Evolutionary conservation across 1,140 invertebrate genomes (phyloP).

Genomic region (Aphaenogaster ashmeadi): DNA sequence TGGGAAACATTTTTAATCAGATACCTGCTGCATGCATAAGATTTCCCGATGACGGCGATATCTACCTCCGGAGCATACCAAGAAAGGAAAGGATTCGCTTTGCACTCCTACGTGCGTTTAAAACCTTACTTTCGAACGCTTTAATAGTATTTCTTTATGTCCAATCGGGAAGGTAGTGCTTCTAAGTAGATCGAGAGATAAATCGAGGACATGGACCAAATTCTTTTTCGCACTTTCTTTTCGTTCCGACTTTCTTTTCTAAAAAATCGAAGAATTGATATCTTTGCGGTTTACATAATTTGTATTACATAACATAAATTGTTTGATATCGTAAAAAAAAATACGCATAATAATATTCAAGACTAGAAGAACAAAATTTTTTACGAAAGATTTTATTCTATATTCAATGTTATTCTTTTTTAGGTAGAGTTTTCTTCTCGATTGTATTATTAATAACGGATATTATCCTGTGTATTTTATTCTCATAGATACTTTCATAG

Average conservation of each 20-base stretch:
- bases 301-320: not conserved
- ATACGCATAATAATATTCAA: not conserved
- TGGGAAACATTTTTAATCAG: constrained; percentile 43
- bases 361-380: not conserved
- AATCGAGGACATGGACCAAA: not conserved
- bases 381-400: not conserved
- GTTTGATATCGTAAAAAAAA: not conserved
- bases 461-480: not conserved
- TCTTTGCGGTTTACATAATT: not conserved
- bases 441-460: not conserved
- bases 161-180: not conserved
- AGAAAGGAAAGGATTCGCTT: constrained; percentile 38
- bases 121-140: not conserved
- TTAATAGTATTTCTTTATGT: constrained; percentile 11
- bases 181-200: constrained; percentile 15
- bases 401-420: constrained; percentile 6
- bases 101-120: constrained; percentile 21
- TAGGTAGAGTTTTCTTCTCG: not conserved
- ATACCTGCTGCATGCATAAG: constrained; percentile 58
- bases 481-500: not conserved
- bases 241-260: not conserved
- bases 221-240: not conserved
- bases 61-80: constrained; percentile 14
- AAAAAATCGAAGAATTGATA: not conserved
- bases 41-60: constrained; percentile 20